Base-by-base conservation (phyloP, 1,140 invertebrate genomes). In the Heliothis virescens region DNA sequence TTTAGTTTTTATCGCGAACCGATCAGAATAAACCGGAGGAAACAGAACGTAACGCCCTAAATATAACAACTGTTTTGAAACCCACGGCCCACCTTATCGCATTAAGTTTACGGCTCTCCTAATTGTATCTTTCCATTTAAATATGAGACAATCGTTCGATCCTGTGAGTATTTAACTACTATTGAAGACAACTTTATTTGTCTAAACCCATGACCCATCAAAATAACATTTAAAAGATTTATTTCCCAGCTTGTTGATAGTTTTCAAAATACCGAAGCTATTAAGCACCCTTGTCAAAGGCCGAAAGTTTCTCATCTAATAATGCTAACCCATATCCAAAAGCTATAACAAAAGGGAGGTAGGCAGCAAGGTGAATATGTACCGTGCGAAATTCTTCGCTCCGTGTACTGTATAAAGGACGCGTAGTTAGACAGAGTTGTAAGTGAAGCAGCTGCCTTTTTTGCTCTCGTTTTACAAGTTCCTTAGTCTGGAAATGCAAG, bases 341-440 rank as follows among this genome's bases (percentile, higher is more conserved):
- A 26, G 5, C 41, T 50, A 34, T n/a, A 76, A 63, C 60, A 76
- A 52, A 76, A 76, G 41, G 55, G 55, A 59, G 52, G 34, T 18
- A 41, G 9, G 12, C 41, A 62, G 73, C 18, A 63, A 62, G 73
- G 59, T 63, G 73, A 52, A 47, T 52, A 21, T 29, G 21, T 3
- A 34, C 21, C 73, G 73, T 76, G 73, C 73, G 73, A 76, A 76
- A 76, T 26, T 47, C 29, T 59, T 13, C 48, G 62, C 4, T 13
- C 71, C 15, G 16, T 48, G 60, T 60, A 60, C 29, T 75, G 9
- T 41, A 55, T 69, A 73, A 79, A 65, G 67, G 62, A 57, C 79
- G 57, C 82, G 84, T 85, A 87, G 80, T 89, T 84, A 76, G 89
- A 92, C 91, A 92, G 85, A 89, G 92, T 93, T 90, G 87, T 86